A percentile compares a stretch with the other conserved stretches of the same genome.
Evolutionary conservation across 1,140 invertebrate species (phyloP).

Genomic region (Sarcophaga peregrina): DNA sequence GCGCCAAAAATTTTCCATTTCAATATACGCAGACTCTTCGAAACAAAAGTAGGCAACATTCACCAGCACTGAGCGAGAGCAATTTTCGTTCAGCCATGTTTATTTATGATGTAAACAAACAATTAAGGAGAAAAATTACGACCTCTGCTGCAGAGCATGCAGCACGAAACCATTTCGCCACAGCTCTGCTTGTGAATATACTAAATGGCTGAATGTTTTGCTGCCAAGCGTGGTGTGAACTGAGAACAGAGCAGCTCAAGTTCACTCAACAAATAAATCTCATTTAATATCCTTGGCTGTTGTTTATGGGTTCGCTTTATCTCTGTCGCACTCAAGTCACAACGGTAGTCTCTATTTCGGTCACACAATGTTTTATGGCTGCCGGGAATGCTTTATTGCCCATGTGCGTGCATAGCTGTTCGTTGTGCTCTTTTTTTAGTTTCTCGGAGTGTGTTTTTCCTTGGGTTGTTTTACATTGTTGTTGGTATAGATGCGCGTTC

Average conservation of each 20-base stretch:
- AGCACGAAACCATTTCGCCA: conserved; percentile 40
- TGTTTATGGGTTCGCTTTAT: conserved; percentile 42
- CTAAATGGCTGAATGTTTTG: conserved; percentile 22
- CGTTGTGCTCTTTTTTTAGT: neutral
- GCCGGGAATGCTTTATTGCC: conserved; percentile 64
- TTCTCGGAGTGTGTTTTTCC: neutral
- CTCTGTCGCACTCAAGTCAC: conserved; percentile 41
- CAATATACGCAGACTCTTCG: conserved; percentile 50
- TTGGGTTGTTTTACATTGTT: neutral
- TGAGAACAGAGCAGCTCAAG: conserved; percentile 37
- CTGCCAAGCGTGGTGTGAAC: conserved; percentile 39
- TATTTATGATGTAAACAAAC: conserved; percentile 67
- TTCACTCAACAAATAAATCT: conserved; percentile 49
- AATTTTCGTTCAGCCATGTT: conserved; percentile 57
- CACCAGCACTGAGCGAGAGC: conserved; percentile 19
- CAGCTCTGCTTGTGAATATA: neutral
- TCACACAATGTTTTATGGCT: conserved; percentile 65
- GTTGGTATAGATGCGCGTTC: neutral
- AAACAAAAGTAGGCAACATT: conserved; percentile 15
- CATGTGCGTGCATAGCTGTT: conserved; percentile 36
- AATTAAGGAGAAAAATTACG: conserved; percentile 65
- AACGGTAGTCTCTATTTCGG: conserved; percentile 19
- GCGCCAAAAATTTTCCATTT: conserved; percentile 42
- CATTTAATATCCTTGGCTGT: conserved; percentile 31
- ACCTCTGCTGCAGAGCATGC: conserved; percentile 60